Conservation (phyloP, 2,113 vertebrate species). For the Uropsilus gracilis region DNA sequence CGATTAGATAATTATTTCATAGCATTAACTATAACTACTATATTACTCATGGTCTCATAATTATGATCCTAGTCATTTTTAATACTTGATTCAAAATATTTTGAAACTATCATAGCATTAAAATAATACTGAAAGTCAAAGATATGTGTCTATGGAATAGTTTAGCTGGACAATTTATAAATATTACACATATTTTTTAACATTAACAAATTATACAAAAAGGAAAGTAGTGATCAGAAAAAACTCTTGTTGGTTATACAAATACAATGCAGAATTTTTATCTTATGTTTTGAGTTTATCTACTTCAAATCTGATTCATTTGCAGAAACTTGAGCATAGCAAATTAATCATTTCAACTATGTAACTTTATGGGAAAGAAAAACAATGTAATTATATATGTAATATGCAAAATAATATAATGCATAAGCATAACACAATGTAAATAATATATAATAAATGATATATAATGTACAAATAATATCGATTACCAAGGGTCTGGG, state of each 20-base stretch:
- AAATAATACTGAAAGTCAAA: not conserved
- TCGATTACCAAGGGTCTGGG: not conserved
- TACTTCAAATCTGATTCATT: not conserved
- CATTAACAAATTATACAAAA: not conserved
- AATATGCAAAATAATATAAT: too few species aligned
- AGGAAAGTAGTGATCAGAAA: not conserved
- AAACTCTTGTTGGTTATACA: not conserved
- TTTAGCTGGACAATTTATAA: not conserved
- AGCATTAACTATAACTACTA: not conserved
- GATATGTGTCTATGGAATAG: not conserved
- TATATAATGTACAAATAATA: not conserved
- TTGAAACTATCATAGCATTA: conserved; percentile 4
- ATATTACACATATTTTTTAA: not conserved
- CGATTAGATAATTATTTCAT: not conserved
- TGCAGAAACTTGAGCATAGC: not conserved
- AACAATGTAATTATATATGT: too few species aligned
- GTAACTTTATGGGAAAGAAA: not conserved
- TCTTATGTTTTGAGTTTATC: not conserved
- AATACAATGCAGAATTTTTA: not conserved
- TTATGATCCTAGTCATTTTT: not conserved
- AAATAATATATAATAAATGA: too few species aligned
- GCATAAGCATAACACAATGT: too few species aligned
- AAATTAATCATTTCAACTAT: not conserved
- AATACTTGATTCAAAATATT: not conserved
- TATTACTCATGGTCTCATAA: not conserved